Base-by-base conservation (phyloP, 2,113 vertebrate genomes). In the Pteropus alecto region DNA sequence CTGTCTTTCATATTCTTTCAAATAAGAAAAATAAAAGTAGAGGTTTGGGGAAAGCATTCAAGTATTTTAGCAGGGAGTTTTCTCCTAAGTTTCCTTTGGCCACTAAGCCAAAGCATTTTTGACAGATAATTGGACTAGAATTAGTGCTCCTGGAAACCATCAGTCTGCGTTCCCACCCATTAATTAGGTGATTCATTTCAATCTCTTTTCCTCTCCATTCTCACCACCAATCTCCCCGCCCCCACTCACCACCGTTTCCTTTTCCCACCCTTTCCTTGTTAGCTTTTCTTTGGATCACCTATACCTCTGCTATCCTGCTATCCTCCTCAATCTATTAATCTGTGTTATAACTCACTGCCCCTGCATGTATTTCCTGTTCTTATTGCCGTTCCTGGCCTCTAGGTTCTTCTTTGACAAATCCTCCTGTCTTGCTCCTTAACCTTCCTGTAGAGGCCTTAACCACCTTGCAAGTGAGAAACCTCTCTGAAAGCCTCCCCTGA, bases 61-160 rank as follows among this genome's bases (percentile, higher is more conserved):
- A 97, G 92, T 89, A 95, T 96, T 96, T 97, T 85, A 83, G 87
- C 78, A 96, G 94, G 93, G 95, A 96, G 91, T 91, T 89, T 97
- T 96, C 93, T 83, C 87, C 78, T 92, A 43, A 89, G 93, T 95
- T 97, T 98, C 94, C 90, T 97, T 97, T 97, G 97, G 97, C 95
- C 26, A 88, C 51, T 7, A 84, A 76, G 86, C 94, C 94, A 96
- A 96, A 96, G 90, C 89, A 93, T 94, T 95, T 97, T 74, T 96
- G 97, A 97, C 97, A 97, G 95, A 97, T 97, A 97, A 95, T 24
- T 97, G 97, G 97, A 97, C 96, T 65, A 94, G 88, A 94, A 98
- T 79, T 6, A 43, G n/a, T 81, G 90, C 91, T 81, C 86, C 93
- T 97, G 96, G 97, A 97, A 97, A 83, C 94, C 56, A 97, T 79